phyloP scores from a whole-genome alignment of 2,888 invertebrate species.

The Apomyelois bistriatella region DNA sequence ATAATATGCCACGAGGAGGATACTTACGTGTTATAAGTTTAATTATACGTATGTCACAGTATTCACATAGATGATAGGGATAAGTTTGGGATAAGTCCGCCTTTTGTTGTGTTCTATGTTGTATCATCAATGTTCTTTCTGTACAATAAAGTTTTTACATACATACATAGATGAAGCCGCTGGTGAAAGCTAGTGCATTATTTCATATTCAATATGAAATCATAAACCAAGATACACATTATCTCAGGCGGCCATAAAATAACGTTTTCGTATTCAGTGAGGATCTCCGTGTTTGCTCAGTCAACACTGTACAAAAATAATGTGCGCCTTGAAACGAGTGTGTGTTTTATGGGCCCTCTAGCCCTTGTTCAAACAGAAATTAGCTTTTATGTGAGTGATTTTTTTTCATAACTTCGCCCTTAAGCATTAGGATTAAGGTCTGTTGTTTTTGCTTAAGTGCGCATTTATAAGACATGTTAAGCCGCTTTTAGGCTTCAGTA shows the following conservation, averaged over 20 bases:
- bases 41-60: too few relatives aligned
- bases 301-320: constrained; percentile 1
- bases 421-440: background rate
- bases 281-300: background rate
- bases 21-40: too few relatives aligned
- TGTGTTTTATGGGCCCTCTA: background rate
- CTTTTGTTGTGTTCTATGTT: too few relatives aligned
- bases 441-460: too few relatives aligned
- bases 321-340: background rate
- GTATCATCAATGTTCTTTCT: too few relatives aligned
- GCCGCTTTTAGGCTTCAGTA: too few relatives aligned
- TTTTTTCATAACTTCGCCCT: background rate
- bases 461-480: too few relatives aligned
- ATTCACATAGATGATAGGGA: too few relatives aligned
- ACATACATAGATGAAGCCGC: too few relatives aligned
- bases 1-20: too few relatives aligned
- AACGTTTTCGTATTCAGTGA: background rate
- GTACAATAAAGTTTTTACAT: too few relatives aligned
- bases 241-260: background rate
- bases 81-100: too few relatives aligned
- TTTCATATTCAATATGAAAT: background rate
- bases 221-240: background rate
- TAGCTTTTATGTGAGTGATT: background rate
- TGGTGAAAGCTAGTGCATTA: background rate
- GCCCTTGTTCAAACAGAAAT: constrained; percentile 1